Percentiles rank a stretch among this genome's conserved stretches.
Conservation (phyloP, 1,140 invertebrate species). For the Tyrophagus putrescentiae region DNA sequence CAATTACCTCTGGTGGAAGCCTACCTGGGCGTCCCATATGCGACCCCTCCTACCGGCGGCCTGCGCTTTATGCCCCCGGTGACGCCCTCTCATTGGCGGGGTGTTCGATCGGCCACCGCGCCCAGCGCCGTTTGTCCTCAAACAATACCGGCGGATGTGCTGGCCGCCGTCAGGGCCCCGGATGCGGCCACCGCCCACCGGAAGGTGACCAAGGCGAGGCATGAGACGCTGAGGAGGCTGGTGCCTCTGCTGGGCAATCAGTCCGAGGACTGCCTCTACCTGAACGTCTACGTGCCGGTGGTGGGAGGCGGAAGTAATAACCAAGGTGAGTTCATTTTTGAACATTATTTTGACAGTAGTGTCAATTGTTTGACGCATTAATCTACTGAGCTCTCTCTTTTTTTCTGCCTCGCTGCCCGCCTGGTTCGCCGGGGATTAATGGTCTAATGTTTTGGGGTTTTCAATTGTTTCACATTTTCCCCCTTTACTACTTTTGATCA, state of each 20-base stretch:
- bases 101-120: constrained; percentile 61
- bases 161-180: constrained; percentile 37
- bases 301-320: no score
- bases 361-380: no score
- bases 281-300: constrained; percentile 76
- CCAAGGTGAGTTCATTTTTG: no score
- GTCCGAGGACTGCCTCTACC: constrained; percentile 78
- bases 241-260: constrained; percentile 57
- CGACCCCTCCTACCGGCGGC: constrained; percentile 52
- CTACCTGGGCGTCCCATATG: constrained; percentile 58
- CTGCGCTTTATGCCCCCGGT: constrained; percentile 48
- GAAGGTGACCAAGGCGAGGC: constrained; percentile 54
- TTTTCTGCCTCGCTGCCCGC: no score
- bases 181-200: constrained; percentile 48
- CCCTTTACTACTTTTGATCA: no score
- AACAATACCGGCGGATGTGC: constrained; percentile 23
- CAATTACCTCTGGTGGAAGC: constrained; percentile 45
- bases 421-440: no score
- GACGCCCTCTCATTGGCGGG: constrained; percentile 63
- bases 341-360: no score
- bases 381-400: no score
- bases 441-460: no score
- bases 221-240: constrained; percentile 61
- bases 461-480: no score
- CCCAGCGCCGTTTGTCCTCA: constrained; percentile 77